Percentiles rank a stretch among this genome's conserved stretches.
These are phyloP conservation scores for Chironex yamaguchii DNA, from an alignment of 30 jellyfish, hydroid and myxozoan species.

Conservation along the genomic window DNA sequence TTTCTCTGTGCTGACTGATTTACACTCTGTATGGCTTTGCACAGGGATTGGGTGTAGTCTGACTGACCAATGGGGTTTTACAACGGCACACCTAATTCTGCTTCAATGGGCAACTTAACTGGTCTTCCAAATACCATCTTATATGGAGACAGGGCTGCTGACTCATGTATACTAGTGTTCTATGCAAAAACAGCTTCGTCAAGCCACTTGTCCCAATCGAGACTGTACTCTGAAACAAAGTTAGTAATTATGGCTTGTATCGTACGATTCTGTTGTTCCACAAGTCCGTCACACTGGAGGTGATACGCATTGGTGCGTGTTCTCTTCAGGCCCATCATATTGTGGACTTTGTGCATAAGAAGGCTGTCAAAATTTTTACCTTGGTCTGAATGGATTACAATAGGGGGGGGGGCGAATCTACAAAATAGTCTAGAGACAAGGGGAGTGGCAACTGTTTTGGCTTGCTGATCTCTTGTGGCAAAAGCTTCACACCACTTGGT, in stretches of 20 bases:
- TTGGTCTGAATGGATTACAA: slow-evolving; percentile 67
- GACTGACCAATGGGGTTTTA: slow-evolving; percentile 47
- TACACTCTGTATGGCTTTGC: slow-evolving; percentile 52
- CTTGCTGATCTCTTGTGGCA: slow-evolving; percentile 47
- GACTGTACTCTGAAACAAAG: slow-evolving; percentile 42
- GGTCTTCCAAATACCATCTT: slow-evolving; percentile 66
- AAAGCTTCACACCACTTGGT: slow-evolving; percentile 79
- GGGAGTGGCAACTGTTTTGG: slow-evolving; percentile 31
- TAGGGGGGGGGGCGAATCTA: slow-evolving; percentile 65
- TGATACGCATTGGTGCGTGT: slow-evolving; percentile 66
- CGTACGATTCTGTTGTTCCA: slow-evolving; percentile 30
- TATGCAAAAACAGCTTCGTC: slow-evolving; percentile 63
- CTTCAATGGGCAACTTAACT: slow-evolving; percentile 62
- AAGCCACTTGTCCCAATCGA: slow-evolving; percentile 56
- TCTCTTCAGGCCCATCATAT: slow-evolving; percentile 43
- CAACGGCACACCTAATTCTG: slow-evolving; percentile 50
- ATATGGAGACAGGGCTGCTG: slow-evolving; percentile 67
- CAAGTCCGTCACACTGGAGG: slow-evolving; percentile 62
- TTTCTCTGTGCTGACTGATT: slow-evolving; percentile 18
- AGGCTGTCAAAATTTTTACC: slow-evolving; percentile 57
- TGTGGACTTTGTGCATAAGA: slow-evolving; percentile 54
- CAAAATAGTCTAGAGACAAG: slow-evolving; percentile 52
- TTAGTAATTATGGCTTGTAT: slow-evolving; percentile 29
- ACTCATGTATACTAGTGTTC: slow-evolving; percentile 47
- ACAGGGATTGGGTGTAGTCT: slow-evolving; percentile 42